These are phyloP conservation scores for Urocitellus parryii DNA, from an alignment of 2,113 vertebrate genomes.

Conservation along the genomic window DNA sequence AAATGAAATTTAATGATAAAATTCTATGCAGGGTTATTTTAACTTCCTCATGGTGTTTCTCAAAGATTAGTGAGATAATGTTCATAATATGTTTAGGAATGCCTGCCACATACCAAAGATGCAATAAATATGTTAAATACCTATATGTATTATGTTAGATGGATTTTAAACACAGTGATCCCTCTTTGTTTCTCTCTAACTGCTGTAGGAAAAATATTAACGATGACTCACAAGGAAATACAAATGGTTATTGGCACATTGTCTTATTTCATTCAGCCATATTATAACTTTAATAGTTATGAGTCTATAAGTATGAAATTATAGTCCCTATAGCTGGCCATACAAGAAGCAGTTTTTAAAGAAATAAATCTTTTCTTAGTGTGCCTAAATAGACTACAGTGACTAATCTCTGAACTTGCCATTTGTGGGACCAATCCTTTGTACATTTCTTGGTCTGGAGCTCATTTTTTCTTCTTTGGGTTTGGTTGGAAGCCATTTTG, in stretches of 20 bases:
- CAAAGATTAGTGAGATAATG: neutral
- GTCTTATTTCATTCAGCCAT: neutral
- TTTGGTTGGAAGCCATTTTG: neutral
- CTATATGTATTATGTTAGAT: too few relatives aligned
- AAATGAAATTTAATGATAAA: conserved; percentile 32
- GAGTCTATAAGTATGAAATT: neutral
- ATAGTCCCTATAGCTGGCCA: neutral
- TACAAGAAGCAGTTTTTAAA: neutral
- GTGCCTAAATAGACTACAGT: neutral
- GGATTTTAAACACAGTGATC: neutral
- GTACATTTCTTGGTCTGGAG: neutral
- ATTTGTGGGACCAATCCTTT: neutral
- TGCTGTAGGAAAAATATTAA: neutral
- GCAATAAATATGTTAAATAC: neutral
- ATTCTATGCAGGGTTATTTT: neutral
- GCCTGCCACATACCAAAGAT: neutral
- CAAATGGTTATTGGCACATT: neutral
- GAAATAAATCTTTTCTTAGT: neutral
- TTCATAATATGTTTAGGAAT: neutral
- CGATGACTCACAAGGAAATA: neutral
- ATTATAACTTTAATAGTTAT: neutral
- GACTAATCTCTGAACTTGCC: neutral
- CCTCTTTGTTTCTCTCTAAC: neutral
- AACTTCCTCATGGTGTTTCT: neutral
- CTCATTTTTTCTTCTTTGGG: neutral